Evolutionary conservation across 2,888 invertebrate species (phyloP), one percentile per base, ranked within the genome.

Genomic region (Quadroppia sp.): DNA sequence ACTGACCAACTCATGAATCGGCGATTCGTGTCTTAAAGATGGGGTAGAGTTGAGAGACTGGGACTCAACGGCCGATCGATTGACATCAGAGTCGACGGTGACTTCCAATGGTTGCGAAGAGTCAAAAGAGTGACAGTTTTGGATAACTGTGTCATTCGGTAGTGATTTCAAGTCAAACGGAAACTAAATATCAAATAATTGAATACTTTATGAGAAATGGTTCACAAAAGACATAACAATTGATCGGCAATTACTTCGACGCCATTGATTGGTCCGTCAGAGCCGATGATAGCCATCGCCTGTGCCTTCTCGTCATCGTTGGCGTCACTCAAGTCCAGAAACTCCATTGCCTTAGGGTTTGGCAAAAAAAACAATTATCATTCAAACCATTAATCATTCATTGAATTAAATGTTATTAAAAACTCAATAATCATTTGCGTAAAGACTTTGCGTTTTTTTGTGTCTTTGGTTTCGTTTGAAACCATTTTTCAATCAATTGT

Each of bases 241-340:
- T n/a, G n/a, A n/a, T n/a, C n/a, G 25, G 7, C 9, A 71, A 48
- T 67, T 40, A 74, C 75, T 71, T 72, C 74, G 53, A 75, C 64
- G 7, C 59, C 70, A 32, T 15, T 32, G 9, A 73, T 36, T 9
- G 70, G 50, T 48, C n/a, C 42, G 23, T 6, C 45, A 25, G 42
- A 36, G 1, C 64, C 50, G 78, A 89, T 84, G 77, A 88, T 87
- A 78, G 86, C 85, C 81, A 87, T 85, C 79, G 89, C 85, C 81
- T 86, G 86, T 82, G 85, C 85, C 80, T 86, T 85, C 82, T 89
- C 89, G 80, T 86, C 86, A 83, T 87, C 88, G 83, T 87, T 88
- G 82, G 89, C 87, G 84, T 87, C 88, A 82, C 86, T 87, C 81
- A 89, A 86, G 86, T 89, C 89, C 84, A 90, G 86, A 85, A 89